These are phyloP conservation scores for Glaucomys volans DNA, from an alignment of 2,113 vertebrate species.

Conservation along the genomic window DNA sequence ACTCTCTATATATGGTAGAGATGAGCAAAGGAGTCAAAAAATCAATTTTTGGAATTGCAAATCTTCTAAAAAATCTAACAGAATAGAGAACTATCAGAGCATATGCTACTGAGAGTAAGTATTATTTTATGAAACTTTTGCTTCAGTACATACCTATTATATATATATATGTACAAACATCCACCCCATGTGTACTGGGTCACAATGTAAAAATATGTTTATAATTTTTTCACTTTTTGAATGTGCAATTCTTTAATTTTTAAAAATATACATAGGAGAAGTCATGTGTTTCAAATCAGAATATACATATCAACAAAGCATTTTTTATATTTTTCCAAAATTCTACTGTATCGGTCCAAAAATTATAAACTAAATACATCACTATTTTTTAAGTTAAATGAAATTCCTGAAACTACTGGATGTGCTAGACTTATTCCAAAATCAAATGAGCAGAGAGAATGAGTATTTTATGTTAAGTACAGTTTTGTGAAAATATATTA, in stretches of 20 bases:
- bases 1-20: no score
- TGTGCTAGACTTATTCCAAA: constrained; percentile 58
- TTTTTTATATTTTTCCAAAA: constrained; percentile 58
- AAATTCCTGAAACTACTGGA: constrained; percentile 47
- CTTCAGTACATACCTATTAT: background rate
- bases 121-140: background rate
- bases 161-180: background rate
- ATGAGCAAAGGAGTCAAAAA: background rate
- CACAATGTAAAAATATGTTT: background rate
- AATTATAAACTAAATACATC: constrained; percentile 70
- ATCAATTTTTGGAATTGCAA: background rate
- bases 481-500: constrained; percentile 36
- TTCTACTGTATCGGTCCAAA: constrained; percentile 43
- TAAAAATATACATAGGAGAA: constrained; percentile 75
- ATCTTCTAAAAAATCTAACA: background rate
- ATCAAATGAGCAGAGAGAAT: constrained; percentile 70
- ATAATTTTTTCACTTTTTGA: background rate
- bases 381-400: constrained; percentile 60
- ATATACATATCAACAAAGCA: constrained; percentile 67
- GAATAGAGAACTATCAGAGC: background rate
- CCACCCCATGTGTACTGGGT: background rate
- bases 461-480: constrained; percentile 75
- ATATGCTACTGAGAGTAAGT: background rate
- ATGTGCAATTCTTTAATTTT: constrained; percentile 39
- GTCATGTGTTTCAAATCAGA: constrained; percentile 56